Base-by-base conservation (phyloP, 2,113 vertebrate species). In the Oryzias woworae region DNA sequence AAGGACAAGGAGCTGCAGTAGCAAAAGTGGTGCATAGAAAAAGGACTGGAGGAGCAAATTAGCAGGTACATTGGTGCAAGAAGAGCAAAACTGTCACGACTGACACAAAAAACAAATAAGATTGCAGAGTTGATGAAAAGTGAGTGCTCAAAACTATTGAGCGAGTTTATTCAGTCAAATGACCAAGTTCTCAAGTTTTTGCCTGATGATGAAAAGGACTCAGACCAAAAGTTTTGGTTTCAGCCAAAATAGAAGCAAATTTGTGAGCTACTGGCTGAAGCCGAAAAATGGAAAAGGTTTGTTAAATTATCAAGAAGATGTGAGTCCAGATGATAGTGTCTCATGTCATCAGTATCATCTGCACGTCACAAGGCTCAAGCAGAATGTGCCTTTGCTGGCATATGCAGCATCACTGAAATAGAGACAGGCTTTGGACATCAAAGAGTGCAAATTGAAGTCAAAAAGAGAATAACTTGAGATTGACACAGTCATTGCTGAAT, bases 371-470 rank as follows among this genome's bases (percentile, higher is more conserved):
- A 42, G 20, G 55, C 23, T 14, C n/a, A 44, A 57, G 18, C 53
- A 55, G 31, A 42, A 20, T 7, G 14, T 14, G 53, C n/a, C 31
- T 42, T 12, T 55, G 18, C 53, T 55, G 42, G 31, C 53, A 36
- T 13, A 4, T 7, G 53, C 53, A 12, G 16, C 53, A 55, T 55
- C 31, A 20, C 36, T 55, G 13, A 42, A 23, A 56, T 14, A 43
- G 36, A 56, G 18, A 43, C 36, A 56, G 22, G 54, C 41, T 22
- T 10, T 43, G 31, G 36, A 43, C 18, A 42, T 56, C 8, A 5
- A 56, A 55, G n/a, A 55, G 1, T 55, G 53, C 4, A 55, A 42
- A 14, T 42, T 55, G 8, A 55, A 56, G 36, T 14, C 53, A 55
- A 41, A 14, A n/a, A 55, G 17, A 18, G 53, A 55, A 6, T 31